Evolutionary conservation across 2,113 vertebrate species (phyloP), one percentile per base, ranked within the genome.

Genomic region (Pipa parva): DNA sequence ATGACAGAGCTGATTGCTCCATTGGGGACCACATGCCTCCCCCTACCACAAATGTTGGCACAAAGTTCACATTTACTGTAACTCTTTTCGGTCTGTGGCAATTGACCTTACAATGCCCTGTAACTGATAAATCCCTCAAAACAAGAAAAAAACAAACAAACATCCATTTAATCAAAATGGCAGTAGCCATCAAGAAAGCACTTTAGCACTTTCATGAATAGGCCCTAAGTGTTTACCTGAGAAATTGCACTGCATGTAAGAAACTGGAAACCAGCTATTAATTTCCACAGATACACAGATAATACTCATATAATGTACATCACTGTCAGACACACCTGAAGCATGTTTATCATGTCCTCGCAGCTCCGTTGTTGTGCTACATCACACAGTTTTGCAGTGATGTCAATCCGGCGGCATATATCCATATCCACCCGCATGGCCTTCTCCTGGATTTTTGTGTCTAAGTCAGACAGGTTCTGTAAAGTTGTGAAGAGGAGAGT

Each of bases 371-470:
- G 97, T 84, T 99, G 97, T 0, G 97, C 97, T 15, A 99, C 89
- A 0, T 98, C 97, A 0, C 97, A 99, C 39, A 99, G 89, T 27
- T 95, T 95, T 76, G 95, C 95, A 0, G 97, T 99, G 85, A 99
- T 98, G 63, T 99, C 97, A 0, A 99, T 99, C 70, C 97, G 89
- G 22, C 97, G 90, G 79, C 96, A 99, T 80, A 99, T 99, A 82
- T 99, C 96, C 96, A 99, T 99, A 77, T 99, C 96, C 63, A 99
- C 97, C 72, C 95, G 97, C 95, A 97, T 98, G 76, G 97, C 97
- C 73, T 99, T 98, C 79, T 99, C 97, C 82, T 99, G 97, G 79
- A 99, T 99, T 84, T 97, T 98, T 46, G 90, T 95, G 84, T 99
- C 95, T 80, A 99, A 78, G 25, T 99, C 97, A 0, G 92, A 91